Evolutionary conservation across 2,113 vertebrate genomes (phyloP).

Genomic region (Sander vitreus): DNA sequence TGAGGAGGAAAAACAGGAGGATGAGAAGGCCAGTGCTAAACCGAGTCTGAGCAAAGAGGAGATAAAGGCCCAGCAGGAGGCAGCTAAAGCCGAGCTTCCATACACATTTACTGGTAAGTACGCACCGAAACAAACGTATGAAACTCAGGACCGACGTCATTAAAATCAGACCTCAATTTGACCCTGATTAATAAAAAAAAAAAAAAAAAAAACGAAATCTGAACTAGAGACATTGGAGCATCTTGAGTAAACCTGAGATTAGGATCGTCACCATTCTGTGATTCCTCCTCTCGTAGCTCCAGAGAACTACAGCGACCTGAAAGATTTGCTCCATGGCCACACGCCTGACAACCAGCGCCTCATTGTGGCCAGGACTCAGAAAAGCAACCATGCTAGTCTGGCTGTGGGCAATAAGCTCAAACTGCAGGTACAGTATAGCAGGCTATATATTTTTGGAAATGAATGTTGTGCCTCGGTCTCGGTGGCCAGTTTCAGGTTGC

Average conservation of each 20-base stretch:
- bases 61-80: conserved; percentile 69
- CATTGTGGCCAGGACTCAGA: conserved; percentile 92
- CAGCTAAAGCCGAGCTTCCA: conserved; percentile 88
- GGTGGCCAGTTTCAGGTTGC: too few species aligned
- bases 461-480: background rate
- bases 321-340: conserved; percentile 84
- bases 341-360: conserved; percentile 86
- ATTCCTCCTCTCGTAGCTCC: conserved; percentile 82
- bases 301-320: conserved; percentile 85
- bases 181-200: background rate
- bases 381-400: conserved; percentile 93
- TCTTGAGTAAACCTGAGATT: background rate
- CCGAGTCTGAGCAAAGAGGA: conserved; percentile 55
- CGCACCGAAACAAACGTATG: background rate
- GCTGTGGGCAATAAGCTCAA: conserved; percentile 93
- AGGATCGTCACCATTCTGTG: background rate
- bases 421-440: conserved; percentile 81
- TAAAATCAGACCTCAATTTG: background rate
- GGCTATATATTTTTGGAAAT: background rate
- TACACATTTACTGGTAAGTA: conserved; percentile 89
- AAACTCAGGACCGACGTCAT: background rate
- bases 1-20: conserved; percentile 59
- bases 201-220: background rate
- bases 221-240: background rate
- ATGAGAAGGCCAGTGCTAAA: background rate